A percentile compares a stretch with the other conserved stretches of the same genome.
Evolutionary conservation across 2,888 invertebrate genomes (phyloP).

Genomic region (Trichacis sp.): DNA sequence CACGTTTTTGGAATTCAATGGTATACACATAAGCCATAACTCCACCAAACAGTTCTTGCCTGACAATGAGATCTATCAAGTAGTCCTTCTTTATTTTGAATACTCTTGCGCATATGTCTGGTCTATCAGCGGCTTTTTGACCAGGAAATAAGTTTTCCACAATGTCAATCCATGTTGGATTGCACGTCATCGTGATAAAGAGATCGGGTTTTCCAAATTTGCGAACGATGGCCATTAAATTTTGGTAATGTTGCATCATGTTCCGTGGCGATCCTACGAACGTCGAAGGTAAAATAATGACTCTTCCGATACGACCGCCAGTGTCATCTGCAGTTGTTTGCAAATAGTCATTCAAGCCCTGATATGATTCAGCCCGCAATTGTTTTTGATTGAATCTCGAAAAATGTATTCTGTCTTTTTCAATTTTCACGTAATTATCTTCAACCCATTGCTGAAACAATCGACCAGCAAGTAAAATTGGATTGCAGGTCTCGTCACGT

Average conservation of each 20-base stretch:
- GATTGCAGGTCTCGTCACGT: constrained; percentile 12
- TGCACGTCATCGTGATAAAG: constrained; percentile 35
- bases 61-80: constrained; percentile 23
- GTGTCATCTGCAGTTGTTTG: constrained; percentile 11
- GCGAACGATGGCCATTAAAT: too few species aligned
- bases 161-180: constrained; percentile 35
- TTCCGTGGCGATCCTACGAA: too few species aligned
- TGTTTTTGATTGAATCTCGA: constrained; percentile 22
- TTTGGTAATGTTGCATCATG: too few species aligned
- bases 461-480: constrained; percentile 7
- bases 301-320: constrained; percentile 23
- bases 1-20: constrained; percentile 32
- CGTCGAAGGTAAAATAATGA: constrained; percentile 27
- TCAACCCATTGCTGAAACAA: constrained; percentile 26
- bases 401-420: constrained; percentile 30
- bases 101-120: constrained; percentile 26
- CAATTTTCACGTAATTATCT: constrained; percentile 26
- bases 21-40: constrained; percentile 25
- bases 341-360: constrained; percentile 26
- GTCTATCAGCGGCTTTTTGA: constrained; percentile 21
- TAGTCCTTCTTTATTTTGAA: constrained; percentile 31
- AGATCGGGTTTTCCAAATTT: constrained; percentile 37
- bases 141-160: constrained; percentile 24
- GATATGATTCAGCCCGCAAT: constrained; percentile 27
- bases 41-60: constrained; percentile 26